Base-by-base conservation (phyloP, 2,113 vertebrate genomes). In the Natator depressus region DNA sequence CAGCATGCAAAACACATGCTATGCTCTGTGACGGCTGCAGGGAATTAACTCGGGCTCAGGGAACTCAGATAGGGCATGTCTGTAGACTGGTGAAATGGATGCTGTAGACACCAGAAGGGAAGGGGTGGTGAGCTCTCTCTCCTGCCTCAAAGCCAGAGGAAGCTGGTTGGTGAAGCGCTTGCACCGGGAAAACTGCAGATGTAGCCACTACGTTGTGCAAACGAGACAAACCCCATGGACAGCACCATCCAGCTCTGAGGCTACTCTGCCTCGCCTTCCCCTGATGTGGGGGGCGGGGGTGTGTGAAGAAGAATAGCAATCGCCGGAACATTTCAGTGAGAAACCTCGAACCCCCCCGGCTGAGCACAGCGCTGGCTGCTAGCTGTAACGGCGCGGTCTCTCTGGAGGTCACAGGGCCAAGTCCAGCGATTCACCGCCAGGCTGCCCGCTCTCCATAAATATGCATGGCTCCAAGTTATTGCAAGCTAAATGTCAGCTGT, bases 401-500 rank as follows among this genome's bases (percentile, higher is more conserved):
- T 91, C 53, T 0, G 1, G 88, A 90, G 93, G 84, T 93, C 75
- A 0, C 0, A 1, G 62, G 79, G 82, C 85, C 11, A 10, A 35
- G 69, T 57, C 76, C 85, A 87, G 80, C 29, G 24, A 47, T 17
- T 24, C 24, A 10, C 57, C 91, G 72, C 47, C 59, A 79, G 90
- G 79, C 72, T 2, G 3, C 79, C 85, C 10, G 11, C 72, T 91
- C 59, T 90, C 91, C 87, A 91, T 92, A 49, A 72, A 92, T 16
- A 92, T 91, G 82, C 75, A 92, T 92, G 17, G 2, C 6, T 24
- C 53, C 54, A n/a, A 85, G 54, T 25, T 80, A 85, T 49, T 4
- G 8, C 1, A 9, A 94, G 72, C 85, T 87, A 95, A 95, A 95
- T 84, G 90, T 87, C 76, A 96, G 89, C 1, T 0, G 35, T 87